Evolutionary conservation across 2,888 invertebrate species (phyloP).

Genomic region (Drosophila birchii): DNA sequence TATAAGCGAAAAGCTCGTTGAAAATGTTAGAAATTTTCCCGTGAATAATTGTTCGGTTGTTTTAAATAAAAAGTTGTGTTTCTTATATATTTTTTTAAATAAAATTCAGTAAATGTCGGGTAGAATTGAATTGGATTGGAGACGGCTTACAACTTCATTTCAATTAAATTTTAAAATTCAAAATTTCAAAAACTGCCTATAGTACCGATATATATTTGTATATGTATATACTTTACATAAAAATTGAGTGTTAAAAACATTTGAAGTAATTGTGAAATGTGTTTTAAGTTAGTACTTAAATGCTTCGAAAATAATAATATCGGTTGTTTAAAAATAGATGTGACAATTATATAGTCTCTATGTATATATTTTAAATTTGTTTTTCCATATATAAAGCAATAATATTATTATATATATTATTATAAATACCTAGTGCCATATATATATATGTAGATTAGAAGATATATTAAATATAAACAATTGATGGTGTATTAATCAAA

Average conservation of each 20-base stretch:
- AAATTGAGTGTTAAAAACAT: neutral
- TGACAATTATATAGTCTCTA: neutral
- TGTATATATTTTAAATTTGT: neutral
- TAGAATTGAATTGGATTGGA: neutral
- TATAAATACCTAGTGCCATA: neutral
- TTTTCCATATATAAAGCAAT: neutral
- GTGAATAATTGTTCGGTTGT: neutral
- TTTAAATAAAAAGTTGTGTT: neutral
- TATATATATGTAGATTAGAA: neutral
- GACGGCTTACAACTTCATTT: neutral
- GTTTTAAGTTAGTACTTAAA: neutral
- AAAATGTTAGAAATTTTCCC: slow-evolving; percentile 4
- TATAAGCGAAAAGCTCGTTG: slow-evolving; percentile 13
- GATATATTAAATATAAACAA: neutral
- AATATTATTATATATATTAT: neutral
- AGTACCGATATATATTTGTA: neutral
- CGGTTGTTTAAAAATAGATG: slow-evolving; percentile 1
- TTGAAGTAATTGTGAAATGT: neutral
- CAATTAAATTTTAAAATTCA: neutral
- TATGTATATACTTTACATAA: neutral
- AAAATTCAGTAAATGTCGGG: neutral
- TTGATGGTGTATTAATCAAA: neutral
- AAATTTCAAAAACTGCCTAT: neutral
- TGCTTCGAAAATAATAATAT: neutral
- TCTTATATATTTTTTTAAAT: neutral